Conservation (phyloP, 2,888 invertebrate species). For the Aphrophora alni region DNA sequence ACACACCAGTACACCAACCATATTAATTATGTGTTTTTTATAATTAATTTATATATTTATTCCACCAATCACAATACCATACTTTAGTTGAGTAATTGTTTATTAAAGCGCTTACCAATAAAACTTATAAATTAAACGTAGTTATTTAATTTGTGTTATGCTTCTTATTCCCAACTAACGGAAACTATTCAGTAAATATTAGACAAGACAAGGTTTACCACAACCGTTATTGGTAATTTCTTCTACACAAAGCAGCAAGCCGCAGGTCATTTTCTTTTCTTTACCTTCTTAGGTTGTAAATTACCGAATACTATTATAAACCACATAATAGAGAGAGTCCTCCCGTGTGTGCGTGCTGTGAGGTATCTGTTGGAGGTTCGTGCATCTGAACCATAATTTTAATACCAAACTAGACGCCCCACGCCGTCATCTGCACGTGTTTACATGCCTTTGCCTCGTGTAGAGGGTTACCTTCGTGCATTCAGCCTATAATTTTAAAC, state of each 20-base stretch:
- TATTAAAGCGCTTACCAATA: too few species aligned
- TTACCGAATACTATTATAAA: neutral
- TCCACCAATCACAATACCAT: too few species aligned
- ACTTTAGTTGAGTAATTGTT: too few species aligned
- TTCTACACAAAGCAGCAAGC: neutral
- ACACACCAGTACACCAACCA: too few species aligned
- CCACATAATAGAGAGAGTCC: neutral
- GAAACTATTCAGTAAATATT: too few species aligned
- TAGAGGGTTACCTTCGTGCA: neutral
- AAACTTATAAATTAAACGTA: too few species aligned
- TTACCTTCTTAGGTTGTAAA: neutral
- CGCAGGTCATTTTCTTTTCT: neutral
- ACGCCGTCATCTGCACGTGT: neutral
- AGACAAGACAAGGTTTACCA: too few species aligned
- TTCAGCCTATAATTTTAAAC: neutral
- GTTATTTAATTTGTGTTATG: too few species aligned
- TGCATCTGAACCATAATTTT: neutral
- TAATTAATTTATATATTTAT: too few species aligned
- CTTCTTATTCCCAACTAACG: too few species aligned
- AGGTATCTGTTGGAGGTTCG: neutral
- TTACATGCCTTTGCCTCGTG: neutral
- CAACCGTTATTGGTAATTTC: too few species aligned
- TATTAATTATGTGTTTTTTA: too few species aligned
- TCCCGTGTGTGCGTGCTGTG: neutral
- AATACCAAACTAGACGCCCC: neutral